Base-by-base conservation (phyloP, 2,113 vertebrate genomes). In the Neomonachus schauinslandi region DNA sequence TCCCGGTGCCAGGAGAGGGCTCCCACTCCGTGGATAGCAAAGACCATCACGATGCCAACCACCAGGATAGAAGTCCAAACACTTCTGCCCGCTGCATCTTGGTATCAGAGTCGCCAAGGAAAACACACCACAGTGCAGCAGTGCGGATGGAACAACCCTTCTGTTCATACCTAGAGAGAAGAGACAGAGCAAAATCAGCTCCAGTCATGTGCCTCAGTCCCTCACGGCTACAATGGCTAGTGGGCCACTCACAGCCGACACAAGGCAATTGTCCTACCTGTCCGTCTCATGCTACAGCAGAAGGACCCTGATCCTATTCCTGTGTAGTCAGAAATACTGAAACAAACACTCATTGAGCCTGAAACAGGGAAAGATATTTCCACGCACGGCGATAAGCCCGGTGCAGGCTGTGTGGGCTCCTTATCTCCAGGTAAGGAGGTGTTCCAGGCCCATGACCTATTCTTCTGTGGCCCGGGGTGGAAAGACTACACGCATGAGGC, bases 191-290 rank as follows among this genome's bases (percentile, higher is more conserved):
- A 67, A 57, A 11, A 33, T 69, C 39, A 16, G 14, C 49, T 51
- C 26, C 15, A 21, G 10, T 4, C 22, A 31, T 0, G 0, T n/a
- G 53, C 15, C 2, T 18, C 19, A 1, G 55, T 49, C 15, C 19
- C 42, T 71, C n/a, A 0, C 0, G 28, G 74, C 74, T 31, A 3
- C 11, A 12, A 2, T 0, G 42, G 26, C 31, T 57, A 16, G 28
- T 10, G 16, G 67, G 39, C 74, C 36, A n/a, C 69, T 0, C 1
- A 57, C 61, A 55, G n/a, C 15, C 0, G 2, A 5, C 14, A 15
- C 24, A 19, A 3, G 26, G 28, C 4, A 15, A 5, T 26, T 74
- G 39, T 59, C 22, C 49, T 24, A 1, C 0, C 4, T 0, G 11
- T 21, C 46, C 16, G 4, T 55, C 65, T 46, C 12, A 2, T 15